A percentile compares a stretch with the other conserved stretches of the same genome.
phyloP scores from a whole-genome alignment of 2,888 invertebrate genomes.

The Melinaea marsaeus region DNA sequence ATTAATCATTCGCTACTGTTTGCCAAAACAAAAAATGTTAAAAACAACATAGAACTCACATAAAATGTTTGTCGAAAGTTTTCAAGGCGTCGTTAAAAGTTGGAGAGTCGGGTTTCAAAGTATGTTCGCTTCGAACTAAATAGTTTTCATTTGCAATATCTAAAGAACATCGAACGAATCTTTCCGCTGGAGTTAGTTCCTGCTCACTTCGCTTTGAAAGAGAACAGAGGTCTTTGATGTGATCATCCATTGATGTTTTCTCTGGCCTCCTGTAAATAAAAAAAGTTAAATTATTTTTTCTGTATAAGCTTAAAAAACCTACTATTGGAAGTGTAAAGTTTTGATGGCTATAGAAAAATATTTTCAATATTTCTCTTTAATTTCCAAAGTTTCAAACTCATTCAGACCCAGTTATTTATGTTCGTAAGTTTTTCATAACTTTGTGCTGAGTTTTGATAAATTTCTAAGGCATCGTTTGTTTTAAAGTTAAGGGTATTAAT shows the following conservation, averaged over 20 bases:
- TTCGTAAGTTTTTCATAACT: slow-evolving; percentile 2
- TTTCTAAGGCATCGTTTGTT: slow-evolving; percentile 10
- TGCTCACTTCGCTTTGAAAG: slow-evolving; percentile 49
- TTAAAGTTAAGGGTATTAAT: slow-evolving; percentile 11
- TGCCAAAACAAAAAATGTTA: too few relatives aligned
- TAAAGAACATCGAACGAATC: slow-evolving; percentile 53
- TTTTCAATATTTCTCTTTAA: not conserved
- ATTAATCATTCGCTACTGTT: too few relatives aligned
- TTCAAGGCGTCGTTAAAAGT: slow-evolving; percentile 58
- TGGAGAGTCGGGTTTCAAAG: slow-evolving; percentile 52
- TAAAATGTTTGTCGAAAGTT: slow-evolving; percentile 62
- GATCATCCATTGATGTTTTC: slow-evolving; percentile 61
- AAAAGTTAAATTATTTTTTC: not conserved
- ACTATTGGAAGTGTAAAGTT: not conserved
- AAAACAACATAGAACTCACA: slow-evolving; percentile 43
- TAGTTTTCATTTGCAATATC: slow-evolving; percentile 57
- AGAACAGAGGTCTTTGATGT: slow-evolving; percentile 56
- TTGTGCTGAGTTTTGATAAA: not conserved
- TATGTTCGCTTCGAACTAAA: slow-evolving; percentile 60
- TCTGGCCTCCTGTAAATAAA: slow-evolving; percentile 48
- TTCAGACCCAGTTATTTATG: not conserved
- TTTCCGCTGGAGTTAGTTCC: slow-evolving; percentile 56
- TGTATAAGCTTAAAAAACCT: too few relatives aligned
- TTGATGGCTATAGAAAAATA: slow-evolving; percentile 2
- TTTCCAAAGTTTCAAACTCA: not conserved